These are phyloP conservation scores for Pyrgilauda ruficollis DNA, from an alignment of 2,113 vertebrate species.

Conservation along the genomic window DNA sequence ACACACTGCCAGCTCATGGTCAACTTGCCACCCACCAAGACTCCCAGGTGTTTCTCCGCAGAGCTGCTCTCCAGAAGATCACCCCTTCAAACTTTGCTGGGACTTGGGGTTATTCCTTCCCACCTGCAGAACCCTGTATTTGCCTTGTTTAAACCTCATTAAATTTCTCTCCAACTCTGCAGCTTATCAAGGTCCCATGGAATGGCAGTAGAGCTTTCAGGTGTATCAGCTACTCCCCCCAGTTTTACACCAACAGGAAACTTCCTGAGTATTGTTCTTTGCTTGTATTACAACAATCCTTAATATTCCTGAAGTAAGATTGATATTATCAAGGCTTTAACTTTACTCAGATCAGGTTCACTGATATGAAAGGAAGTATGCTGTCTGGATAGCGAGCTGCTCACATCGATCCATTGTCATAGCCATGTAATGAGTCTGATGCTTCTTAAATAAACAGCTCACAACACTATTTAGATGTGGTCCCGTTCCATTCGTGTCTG, in stretches of 20 bases:
- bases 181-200: neutral
- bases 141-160: neutral
- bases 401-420: too few relatives aligned
- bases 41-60: neutral
- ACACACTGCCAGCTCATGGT: too few relatives aligned
- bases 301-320: neutral
- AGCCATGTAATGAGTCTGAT: too few relatives aligned
- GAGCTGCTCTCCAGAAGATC: neutral
- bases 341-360: neutral
- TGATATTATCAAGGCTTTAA: neutral
- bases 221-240: accelerated
- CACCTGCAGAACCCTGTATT: neutral
- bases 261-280: neutral
- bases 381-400: too few relatives aligned
- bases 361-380: neutral
- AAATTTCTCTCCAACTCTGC: too few relatives aligned
- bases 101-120: neutral
- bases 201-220: neutral
- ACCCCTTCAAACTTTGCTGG: neutral
- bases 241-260: neutral
- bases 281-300: neutral
- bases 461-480: too few relatives aligned
- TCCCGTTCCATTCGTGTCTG: too few relatives aligned
- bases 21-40: neutral
- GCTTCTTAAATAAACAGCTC: too few relatives aligned